These are phyloP conservation scores for Panulirus ornatus DNA, from an alignment of 1,140 invertebrate genomes.

Conservation along the genomic window DNA sequence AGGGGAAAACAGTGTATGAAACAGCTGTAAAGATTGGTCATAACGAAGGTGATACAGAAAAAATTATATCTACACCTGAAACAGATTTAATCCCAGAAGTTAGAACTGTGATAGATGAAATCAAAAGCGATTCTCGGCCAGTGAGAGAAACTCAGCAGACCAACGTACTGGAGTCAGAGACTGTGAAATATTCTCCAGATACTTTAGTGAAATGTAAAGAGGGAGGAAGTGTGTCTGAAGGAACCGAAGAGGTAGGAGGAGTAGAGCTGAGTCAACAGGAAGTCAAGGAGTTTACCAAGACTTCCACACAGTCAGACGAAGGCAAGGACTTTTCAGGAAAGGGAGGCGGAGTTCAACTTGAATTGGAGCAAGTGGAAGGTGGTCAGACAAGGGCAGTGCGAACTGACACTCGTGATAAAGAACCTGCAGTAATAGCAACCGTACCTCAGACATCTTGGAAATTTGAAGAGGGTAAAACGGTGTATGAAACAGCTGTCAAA, in stretches of 20 bases:
- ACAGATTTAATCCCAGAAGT: background rate
- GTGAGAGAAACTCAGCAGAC: background rate
- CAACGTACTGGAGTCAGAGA: background rate
- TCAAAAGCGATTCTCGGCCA: background rate
- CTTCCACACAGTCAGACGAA: background rate
- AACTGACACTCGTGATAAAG: background rate
- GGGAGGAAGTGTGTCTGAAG: background rate
- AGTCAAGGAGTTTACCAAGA: background rate
- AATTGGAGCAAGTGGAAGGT: background rate
- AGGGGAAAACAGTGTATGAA: slow-evolving; percentile 25
- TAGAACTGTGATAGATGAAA: background rate
- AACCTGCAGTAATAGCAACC: background rate
- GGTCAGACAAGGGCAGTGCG: background rate
- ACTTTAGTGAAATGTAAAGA: slow-evolving; percentile 1
- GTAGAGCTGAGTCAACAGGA: too few relatives aligned
- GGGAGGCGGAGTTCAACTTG: too few relatives aligned
- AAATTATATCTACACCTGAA: background rate
- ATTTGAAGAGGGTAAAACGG: slow-evolving; percentile 39
- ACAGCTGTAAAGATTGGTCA: slow-evolving; percentile 40
- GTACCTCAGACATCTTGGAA: slow-evolving; percentile 22
- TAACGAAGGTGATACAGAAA: background rate
- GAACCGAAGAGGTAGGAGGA: background rate
- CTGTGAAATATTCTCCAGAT: background rate
- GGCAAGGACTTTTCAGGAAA: too few relatives aligned
- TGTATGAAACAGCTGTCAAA: slow-evolving; percentile 28